Conservation (phyloP, 2,888 invertebrate species). For the Onchidella celtica region DNA sequence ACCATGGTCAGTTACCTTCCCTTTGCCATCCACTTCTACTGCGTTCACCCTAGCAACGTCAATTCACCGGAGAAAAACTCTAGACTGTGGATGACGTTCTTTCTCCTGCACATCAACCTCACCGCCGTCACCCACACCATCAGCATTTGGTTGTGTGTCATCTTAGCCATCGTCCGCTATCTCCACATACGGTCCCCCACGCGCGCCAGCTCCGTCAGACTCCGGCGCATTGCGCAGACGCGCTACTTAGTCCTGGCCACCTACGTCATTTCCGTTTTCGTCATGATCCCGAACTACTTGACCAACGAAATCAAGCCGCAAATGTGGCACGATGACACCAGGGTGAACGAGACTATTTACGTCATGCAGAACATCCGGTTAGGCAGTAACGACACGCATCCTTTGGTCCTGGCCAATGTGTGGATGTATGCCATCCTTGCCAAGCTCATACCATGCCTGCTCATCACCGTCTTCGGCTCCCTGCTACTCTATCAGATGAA, state of each 20-base stretch:
- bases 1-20: conserved; percentile 95
- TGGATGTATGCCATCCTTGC: conserved; percentile 95
- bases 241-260: conserved; percentile 88
- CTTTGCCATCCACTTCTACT: conserved; percentile 86
- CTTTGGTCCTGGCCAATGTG: conserved; percentile 84
- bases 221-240: conserved; percentile 89
- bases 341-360: conserved; percentile 61
- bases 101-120: conserved; percentile 90
- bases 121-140: conserved; percentile 93
- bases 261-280: conserved; percentile 90
- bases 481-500: conserved; percentile 77
- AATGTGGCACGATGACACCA: neutral
- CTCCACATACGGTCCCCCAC: conserved; percentile 86
- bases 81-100: conserved; percentile 79
- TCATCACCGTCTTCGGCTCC: conserved; percentile 86
- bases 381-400: conserved; percentile 64
- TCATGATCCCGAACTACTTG: conserved; percentile 92
- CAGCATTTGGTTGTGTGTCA: conserved; percentile 95
- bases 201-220: conserved; percentile 83
- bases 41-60: conserved; percentile 60
- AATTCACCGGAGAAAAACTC: conserved; percentile 71
- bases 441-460: conserved; percentile 93
- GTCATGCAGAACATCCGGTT: conserved; percentile 63
- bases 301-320: conserved; percentile 82
- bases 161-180: conserved; percentile 94